Conservation (phyloP, 2,797 vertebrate genomes). For the Tauraco hartlaubi region DNA sequence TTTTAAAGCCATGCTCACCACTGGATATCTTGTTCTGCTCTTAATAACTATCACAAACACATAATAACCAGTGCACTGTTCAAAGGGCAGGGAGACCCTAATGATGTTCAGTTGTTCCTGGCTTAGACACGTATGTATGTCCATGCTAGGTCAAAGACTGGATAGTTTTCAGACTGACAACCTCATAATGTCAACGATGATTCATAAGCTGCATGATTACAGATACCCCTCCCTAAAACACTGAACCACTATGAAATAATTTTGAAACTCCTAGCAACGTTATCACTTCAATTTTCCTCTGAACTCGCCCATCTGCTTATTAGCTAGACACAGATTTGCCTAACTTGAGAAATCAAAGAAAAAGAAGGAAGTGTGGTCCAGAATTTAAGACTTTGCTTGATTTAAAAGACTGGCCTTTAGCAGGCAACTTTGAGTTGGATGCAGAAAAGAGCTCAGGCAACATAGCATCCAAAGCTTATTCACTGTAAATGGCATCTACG, state of each 20-base stretch:
- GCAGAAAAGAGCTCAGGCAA: neutral
- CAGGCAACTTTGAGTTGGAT: neutral
- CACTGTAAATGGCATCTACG: neutral
- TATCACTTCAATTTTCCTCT: conserved; percentile 68
- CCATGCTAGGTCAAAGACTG: neutral
- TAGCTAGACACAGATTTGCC: conserved; percentile 55
- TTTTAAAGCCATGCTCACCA: neutral
- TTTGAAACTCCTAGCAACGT: conserved; percentile 66
- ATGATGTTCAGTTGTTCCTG: neutral
- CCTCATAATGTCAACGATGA: neutral
- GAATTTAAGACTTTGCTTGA: neutral
- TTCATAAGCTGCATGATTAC: conserved; percentile 31
- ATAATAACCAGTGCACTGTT: neutral
- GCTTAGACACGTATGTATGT: neutral
- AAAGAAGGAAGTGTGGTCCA: neutral
- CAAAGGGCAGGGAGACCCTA: neutral
- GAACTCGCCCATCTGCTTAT: conserved; percentile 69
- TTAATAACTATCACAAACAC: neutral
- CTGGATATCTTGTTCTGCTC: neutral
- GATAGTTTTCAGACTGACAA: neutral
- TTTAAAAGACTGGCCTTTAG: neutral
- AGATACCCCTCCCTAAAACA: conserved; percentile 43
- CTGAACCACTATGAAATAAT: conserved; percentile 43
- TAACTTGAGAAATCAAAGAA: conserved; percentile 2
- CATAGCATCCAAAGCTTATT: neutral